phyloP scores from a whole-genome alignment of 2,888 invertebrate genomes.

The Tenthredo scrophulariae region DNA sequence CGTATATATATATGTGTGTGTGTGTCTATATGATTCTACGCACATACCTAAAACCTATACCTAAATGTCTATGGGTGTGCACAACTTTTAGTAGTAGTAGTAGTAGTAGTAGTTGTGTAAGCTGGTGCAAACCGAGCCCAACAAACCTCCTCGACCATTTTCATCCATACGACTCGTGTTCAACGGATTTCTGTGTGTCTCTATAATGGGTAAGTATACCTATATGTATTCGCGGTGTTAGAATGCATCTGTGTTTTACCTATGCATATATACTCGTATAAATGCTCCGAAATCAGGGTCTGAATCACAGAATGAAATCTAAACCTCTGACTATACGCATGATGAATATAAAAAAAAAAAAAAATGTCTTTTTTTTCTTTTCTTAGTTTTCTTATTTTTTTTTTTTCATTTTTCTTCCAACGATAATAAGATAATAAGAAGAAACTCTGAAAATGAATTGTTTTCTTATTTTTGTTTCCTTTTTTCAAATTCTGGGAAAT shows the following conservation, averaged over 20 bases:
- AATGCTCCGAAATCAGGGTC: neutral
- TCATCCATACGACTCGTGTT: conserved; percentile 2
- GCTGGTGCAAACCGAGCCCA: neutral
- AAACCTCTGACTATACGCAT: neutral
- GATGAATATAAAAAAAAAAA: no score
- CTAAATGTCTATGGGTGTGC: neutral
- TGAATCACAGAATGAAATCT: neutral
- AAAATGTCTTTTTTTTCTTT: no score
- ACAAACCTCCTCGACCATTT: conserved; percentile 18
- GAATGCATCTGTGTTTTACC: neutral
- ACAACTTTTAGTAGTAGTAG: neutral
- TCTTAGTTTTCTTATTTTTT: no score
- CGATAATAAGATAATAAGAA: no score
- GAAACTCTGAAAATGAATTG: no score
- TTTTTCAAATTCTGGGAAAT: no score
- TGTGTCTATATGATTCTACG: neutral
- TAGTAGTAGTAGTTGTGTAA: neutral
- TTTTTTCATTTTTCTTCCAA: no score
- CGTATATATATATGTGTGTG: no score
- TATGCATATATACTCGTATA: no score
- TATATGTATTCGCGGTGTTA: neutral
- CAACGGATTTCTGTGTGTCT: neutral
- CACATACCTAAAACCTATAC: neutral
- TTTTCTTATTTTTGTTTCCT: no score
- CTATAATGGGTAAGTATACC: neutral